Base-by-base conservation (phyloP, 2,797 vertebrate genomes). In the Melanitta fusca region DNA sequence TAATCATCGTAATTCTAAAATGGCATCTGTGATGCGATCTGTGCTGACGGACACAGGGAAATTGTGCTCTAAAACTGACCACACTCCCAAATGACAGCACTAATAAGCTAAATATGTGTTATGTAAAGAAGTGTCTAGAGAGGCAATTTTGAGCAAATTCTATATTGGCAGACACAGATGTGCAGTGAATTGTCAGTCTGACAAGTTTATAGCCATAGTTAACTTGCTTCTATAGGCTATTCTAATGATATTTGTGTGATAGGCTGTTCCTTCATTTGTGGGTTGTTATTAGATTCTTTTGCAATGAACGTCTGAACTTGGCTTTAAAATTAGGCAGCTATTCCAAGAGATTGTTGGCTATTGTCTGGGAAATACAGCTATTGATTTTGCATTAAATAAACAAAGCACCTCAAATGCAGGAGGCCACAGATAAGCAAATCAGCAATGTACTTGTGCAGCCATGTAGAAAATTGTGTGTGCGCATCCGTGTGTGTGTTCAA, bases 51-150 rank as follows among this genome's bases (percentile, higher is more conserved):
- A 93, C 69, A 91, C 49, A 0, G 38, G 65, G 80, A 86, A 88
- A 88, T 82, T 93, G 93, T 92, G 45, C 87, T 96, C 74, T 85
- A 88, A 95, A 96, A 88, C 91, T 96, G 95, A 96, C 94, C 93
- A 89, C 70, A 21, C 60, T 96, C 93, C 84, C 91, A 93, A 49
- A 88, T 83, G 96, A 85, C 91, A 94, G 65, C 90, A 87, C 79
- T 96, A 95, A 95, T 96, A 94, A 94, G 95, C 84, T 95, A 96
- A 96, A 95, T 96, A 94, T 85, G 75, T 94, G 93, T 93, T 97
- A 96, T 69, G 92, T 95, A 96, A 95, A 95, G 90, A 95, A 95
- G 57, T 81, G 79, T 95, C 95, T 94, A 71, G 80, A 95, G 91
- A 95, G 90, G 88, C 88, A 96, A 91, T 95, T 96, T 91, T 87